phyloP scores from a whole-genome alignment of 2,113 vertebrate genomes.

The Prochilodus magdalenae region DNA sequence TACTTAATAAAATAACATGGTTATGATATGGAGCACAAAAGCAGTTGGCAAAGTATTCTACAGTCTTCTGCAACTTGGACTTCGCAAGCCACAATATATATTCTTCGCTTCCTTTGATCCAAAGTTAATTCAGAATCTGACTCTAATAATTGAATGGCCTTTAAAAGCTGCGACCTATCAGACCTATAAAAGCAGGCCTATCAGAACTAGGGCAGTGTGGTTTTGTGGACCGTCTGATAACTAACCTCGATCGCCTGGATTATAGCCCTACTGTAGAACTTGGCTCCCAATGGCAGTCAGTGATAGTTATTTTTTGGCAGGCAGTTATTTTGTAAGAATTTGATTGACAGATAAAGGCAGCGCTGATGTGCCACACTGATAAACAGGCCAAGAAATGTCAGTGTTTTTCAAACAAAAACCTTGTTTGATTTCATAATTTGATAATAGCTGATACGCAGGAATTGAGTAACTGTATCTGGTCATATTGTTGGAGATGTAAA shows the following conservation, averaged over 20 bases:
- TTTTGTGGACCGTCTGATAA: background rate
- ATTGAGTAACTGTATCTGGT: background rate
- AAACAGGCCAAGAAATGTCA: conserved; percentile 2
- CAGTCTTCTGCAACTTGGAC: no score
- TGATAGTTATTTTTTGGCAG: background rate
- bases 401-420: background rate
- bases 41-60: no score
- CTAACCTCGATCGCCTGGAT: background rate
- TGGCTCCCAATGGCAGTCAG: background rate
- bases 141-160: no score
- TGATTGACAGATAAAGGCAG: background rate
- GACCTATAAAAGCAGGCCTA: background rate
- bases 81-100: no score
- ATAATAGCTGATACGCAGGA: background rate
- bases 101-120: background rate
- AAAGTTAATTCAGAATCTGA: background rate
- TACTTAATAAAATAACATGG: no score
- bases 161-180: background rate
- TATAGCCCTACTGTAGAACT: background rate
- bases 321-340: background rate
- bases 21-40: no score
- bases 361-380: background rate
- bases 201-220: background rate
- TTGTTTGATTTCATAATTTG: background rate
- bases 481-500: conserved; percentile 1